Conservation (phyloP, 2,797 vertebrate species). For the Coluber constrictor region DNA sequence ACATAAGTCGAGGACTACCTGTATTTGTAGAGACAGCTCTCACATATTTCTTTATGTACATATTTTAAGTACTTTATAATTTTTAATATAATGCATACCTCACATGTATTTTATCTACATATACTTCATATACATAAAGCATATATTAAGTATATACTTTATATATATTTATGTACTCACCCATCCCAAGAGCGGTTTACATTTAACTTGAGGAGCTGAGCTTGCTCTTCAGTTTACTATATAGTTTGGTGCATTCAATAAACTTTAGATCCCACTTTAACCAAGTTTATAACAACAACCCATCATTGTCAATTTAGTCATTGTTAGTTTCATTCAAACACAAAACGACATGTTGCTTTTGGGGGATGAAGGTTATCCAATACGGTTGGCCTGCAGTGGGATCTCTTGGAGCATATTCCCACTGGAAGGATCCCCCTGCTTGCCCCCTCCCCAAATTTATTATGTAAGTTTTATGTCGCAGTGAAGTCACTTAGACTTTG, state of each 20-base stretch:
- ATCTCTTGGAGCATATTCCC: neutral
- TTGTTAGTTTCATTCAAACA: neutral
- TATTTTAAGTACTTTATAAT: neutral
- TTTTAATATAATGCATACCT: neutral
- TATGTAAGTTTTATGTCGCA: neutral
- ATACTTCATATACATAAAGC: neutral
- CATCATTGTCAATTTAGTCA: neutral
- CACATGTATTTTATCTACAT: neutral
- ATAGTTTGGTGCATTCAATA: neutral
- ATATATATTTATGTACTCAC: neutral
- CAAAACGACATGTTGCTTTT: neutral
- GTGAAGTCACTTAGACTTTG: neutral
- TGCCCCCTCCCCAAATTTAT: neutral
- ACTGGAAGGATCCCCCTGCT: neutral
- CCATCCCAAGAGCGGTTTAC: neutral
- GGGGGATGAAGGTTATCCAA: neutral
- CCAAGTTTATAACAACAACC: neutral
- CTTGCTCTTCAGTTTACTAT: neutral
- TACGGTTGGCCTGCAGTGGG: neutral
- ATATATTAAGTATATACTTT: too few relatives aligned
- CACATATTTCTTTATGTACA: neutral
- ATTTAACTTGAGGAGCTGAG: neutral
- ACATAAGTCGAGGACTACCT: too few relatives aligned
- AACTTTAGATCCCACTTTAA: neutral
- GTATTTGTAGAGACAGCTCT: neutral